Evolutionary conservation across 2,113 vertebrate genomes (phyloP), one percentile per base, ranked within the genome.

Genomic region (Cephalopterus ornatus): DNA sequence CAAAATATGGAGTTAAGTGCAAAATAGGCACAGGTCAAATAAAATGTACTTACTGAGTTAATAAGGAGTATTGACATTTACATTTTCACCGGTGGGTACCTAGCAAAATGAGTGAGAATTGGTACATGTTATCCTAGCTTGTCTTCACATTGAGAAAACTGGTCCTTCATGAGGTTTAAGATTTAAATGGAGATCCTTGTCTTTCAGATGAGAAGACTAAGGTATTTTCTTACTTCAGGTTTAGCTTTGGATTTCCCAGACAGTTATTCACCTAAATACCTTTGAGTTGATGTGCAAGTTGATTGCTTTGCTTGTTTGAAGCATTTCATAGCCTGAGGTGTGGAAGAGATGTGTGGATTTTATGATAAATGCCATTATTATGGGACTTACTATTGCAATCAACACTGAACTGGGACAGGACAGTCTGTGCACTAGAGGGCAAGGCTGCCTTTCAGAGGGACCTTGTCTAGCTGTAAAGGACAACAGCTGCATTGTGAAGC

Each of bases 361-460:
- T 71, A 35, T 49, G 44, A 14, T 68, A 50, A 92, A 55, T 87
- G 16, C 24, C 32, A 5, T 67, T 83, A 16, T 53, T 79, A 18
- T 52, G 50, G 61, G 18, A 14, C 33, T 10, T 55, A 0, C 1
- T 88, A 7, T 22, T 74, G 33, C 4, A 4, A 12, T 67, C 9
- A 27, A 9, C 32, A 17, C 22, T 62, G 35, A 46, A 6, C 22
- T 75, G 72, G 16, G 33, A 3, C 0, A 0, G 7, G 46, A 15
- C 41, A 53, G 28, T 24, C 63, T 16, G 49, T 68, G 21, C 24
- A 5, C 22, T 87, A 52, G 30, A 32, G 33, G 23, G 26, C 56
- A 79, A 6, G 1, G 2, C 55, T 78, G n/a, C 59, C 24, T 15
- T 70, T 65, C 50, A 56, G 66, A 46, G 14, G 9, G 12, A 56